These are phyloP conservation scores for Drosophila nannoptera DNA, from an alignment of 1,140 invertebrate genomes.

Conservation along the genomic window DNA sequence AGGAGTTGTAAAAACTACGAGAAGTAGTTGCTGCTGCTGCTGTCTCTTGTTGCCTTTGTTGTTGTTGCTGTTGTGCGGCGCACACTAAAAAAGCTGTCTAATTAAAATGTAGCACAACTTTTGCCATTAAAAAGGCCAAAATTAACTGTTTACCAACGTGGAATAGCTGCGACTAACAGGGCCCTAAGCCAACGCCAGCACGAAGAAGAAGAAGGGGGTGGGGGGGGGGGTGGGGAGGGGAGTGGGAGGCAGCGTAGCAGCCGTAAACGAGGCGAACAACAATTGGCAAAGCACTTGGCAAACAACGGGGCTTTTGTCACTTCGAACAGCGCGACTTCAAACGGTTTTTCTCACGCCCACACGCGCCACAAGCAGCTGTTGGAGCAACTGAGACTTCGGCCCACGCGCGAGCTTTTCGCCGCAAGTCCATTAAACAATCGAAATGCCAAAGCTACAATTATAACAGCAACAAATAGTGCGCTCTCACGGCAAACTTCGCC, in stretches of 20 bases:
- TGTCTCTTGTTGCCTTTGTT: no score
- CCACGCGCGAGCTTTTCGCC: slow-evolving; percentile 36
- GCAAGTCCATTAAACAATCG: slow-evolving; percentile 61
- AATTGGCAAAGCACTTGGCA: slow-evolving; percentile 6
- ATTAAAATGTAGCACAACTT: slow-evolving; percentile 66
- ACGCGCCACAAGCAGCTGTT: not conserved
- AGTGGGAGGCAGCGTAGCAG: not conserved
- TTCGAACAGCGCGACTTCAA: not conserved
- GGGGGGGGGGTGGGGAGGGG: no score
- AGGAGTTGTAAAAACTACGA: slow-evolving; percentile 47
- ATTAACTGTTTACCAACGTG: slow-evolving; percentile 53
- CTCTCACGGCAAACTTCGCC: slow-evolving; percentile 15
- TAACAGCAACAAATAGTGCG: slow-evolving; percentile 16
- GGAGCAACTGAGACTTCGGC: slow-evolving; percentile 9
- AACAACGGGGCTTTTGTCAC: slow-evolving; percentile 13
- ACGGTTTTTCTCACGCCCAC: slow-evolving; percentile 55
- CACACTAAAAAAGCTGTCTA: slow-evolving; percentile 58
- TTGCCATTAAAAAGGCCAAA: slow-evolving; percentile 50
- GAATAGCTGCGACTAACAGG: slow-evolving; percentile 1
- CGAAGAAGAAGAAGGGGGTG: no score
- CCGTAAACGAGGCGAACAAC: not conserved
- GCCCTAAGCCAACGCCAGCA: not conserved
- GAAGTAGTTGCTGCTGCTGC: slow-evolving; percentile 28
- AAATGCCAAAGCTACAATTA: slow-evolving; percentile 48
- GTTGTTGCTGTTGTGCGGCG: slow-evolving; percentile 19